These are phyloP conservation scores for Micrastur ruficollis DNA, from an alignment of 2,797 vertebrate species.

Conservation along the genomic window DNA sequence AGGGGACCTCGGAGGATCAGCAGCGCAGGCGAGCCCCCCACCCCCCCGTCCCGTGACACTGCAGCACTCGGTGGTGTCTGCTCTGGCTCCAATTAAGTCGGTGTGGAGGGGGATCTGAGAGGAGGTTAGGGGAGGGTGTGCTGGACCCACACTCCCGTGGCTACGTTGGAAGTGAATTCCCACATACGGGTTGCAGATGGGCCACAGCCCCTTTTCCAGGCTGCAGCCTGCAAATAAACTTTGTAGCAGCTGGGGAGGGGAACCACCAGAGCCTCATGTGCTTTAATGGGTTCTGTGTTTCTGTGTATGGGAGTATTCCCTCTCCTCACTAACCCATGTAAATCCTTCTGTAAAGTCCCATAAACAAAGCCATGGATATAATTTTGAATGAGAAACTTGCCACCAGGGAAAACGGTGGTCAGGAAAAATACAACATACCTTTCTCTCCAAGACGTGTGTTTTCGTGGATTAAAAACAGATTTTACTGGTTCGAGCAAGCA, in stretches of 20 bases:
- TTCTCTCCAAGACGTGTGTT: background rate
- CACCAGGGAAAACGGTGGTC: background rate
- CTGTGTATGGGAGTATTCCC: background rate
- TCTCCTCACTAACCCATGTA: background rate
- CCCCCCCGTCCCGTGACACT: accelerated
- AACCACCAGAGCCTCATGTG: background rate
- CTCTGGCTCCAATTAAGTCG: background rate
- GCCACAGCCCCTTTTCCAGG: background rate
- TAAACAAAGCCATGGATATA: background rate
- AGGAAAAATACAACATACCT: constrained; percentile 19
- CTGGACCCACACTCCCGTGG: background rate
- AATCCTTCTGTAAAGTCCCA: constrained; percentile 14
- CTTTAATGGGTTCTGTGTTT: background rate
- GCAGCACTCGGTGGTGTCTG: accelerated
- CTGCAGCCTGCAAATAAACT: constrained; percentile 24
- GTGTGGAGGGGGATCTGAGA: background rate
- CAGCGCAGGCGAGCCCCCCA: accelerated
- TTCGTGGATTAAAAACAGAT: constrained; percentile 38
- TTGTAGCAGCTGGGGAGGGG: background rate
- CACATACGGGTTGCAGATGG: constrained; percentile 40
- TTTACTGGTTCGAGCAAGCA: constrained; percentile 10
- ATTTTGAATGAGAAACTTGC: constrained; percentile 23
- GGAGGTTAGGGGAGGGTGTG: background rate
- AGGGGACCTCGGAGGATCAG: accelerated
- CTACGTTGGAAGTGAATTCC: background rate